Evolutionary conservation across 2,888 invertebrate genomes (phyloP).

Genomic region (Mythimna loreyi): DNA sequence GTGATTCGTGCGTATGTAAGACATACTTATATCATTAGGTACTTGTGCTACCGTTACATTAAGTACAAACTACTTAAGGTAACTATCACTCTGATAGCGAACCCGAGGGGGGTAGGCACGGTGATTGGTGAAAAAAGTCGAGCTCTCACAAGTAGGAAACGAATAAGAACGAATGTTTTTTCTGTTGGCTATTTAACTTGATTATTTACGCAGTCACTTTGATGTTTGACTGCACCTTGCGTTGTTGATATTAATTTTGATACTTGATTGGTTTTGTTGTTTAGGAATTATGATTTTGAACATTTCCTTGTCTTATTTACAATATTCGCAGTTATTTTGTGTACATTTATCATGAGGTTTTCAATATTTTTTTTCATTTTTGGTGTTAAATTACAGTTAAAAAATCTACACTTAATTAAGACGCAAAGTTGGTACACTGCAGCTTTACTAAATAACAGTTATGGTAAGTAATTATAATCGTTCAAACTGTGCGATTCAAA

Average conservation of each 20-base stretch:
- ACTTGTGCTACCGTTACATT: constrained; percentile 11
- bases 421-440: too few relatives aligned
- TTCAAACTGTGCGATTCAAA: too few relatives aligned
- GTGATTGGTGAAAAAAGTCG: constrained; percentile 58
- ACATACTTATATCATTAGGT: background rate
- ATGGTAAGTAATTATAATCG: too few relatives aligned
- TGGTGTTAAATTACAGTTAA: too few relatives aligned
- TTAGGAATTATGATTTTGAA: too few relatives aligned
- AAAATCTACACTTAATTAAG: too few relatives aligned
- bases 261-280: constrained; percentile 37
- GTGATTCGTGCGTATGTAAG: background rate
- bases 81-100: constrained; percentile 40
- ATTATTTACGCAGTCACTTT: constrained; percentile 75
- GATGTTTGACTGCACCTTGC: constrained; percentile 56
- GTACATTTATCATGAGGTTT: too few relatives aligned
- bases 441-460: too few relatives aligned
- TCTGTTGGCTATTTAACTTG: constrained; percentile 76
- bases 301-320: too few relatives aligned
- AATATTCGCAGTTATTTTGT: too few relatives aligned
- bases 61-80: constrained; percentile 41
- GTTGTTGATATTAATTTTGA: constrained; percentile 44
- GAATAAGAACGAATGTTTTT: constrained; percentile 62
- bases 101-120: constrained; percentile 57
- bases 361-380: too few relatives aligned
- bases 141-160: constrained; percentile 64